phyloP scores from a whole-genome alignment of 2,888 invertebrate species.

The Hanleya hanleyi region DNA sequence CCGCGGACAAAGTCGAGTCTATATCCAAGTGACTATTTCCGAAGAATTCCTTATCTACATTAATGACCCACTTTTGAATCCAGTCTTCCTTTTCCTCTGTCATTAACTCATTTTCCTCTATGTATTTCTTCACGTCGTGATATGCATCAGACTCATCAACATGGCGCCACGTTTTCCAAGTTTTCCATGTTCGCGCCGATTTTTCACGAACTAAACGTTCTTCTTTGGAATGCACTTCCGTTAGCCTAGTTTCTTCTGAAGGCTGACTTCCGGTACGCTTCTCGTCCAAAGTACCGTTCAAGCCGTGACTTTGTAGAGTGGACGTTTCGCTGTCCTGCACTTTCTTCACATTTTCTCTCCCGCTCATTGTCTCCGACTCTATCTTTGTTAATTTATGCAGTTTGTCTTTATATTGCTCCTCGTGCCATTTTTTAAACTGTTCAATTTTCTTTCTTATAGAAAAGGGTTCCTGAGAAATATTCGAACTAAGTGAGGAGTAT shows the following conservation, averaged over 20 bases:
- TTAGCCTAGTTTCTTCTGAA: background rate
- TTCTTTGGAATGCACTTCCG: background rate
- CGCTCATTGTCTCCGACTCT: conserved; percentile 3
- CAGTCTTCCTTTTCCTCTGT: conserved; percentile 56
- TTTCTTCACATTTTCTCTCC: background rate
- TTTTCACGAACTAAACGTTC: background rate
- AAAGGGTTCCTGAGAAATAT: conserved; percentile 47
- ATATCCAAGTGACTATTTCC: background rate
- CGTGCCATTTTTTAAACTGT: conserved; percentile 63
- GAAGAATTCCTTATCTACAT: conserved; percentile 48
- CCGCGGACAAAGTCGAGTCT: background rate
- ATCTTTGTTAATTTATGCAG: conserved; percentile 54
- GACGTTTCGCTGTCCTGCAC: background rate
- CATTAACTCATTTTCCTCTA: conserved; percentile 69
- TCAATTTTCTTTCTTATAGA: conserved; percentile 65
- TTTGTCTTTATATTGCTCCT: conserved; percentile 60
- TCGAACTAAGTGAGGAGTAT: conserved; percentile 1
- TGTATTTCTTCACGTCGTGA: conserved; percentile 66
- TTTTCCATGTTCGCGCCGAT: conserved; percentile 27
- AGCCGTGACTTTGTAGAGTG: background rate
- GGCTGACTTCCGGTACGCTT: background rate
- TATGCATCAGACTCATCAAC: conserved; percentile 68
- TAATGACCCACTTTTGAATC: conserved; percentile 62
- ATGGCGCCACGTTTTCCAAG: conserved; percentile 66
- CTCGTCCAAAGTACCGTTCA: background rate